These are phyloP conservation scores for Hanleya hanleyi DNA, from an alignment of 2,888 invertebrate genomes.

Conservation along the genomic window DNA sequence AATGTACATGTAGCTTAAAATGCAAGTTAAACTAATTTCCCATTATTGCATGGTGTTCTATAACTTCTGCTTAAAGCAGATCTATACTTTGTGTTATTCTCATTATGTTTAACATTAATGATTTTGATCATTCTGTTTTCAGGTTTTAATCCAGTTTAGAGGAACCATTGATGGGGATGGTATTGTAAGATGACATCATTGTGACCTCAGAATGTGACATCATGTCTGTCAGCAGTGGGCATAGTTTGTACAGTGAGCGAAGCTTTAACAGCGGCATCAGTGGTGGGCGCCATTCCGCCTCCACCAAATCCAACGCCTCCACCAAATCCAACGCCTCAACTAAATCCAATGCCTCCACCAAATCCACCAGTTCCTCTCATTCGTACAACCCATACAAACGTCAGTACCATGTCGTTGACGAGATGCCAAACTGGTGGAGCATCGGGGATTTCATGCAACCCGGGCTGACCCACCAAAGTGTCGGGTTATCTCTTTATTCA, in stretches of 20 bases:
- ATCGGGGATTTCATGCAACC: slow-evolving; percentile 53
- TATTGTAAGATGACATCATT: too few species aligned
- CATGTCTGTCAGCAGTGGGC: background rate
- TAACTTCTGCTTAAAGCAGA: too few species aligned
- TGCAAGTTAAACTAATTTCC: too few species aligned
- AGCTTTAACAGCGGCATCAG: slow-evolving; percentile 20
- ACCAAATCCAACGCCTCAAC: background rate
- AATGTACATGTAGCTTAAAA: too few species aligned
- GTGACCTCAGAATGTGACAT: too few species aligned
- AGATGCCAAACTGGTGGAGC: slow-evolving; percentile 54
- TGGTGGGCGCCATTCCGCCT: slow-evolving; percentile 32
- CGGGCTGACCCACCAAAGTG: slow-evolving; percentile 50
- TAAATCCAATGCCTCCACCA: slow-evolving; percentile 40
- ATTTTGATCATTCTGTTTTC: too few species aligned
- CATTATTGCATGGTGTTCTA: too few species aligned
- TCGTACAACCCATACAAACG: slow-evolving; percentile 2
- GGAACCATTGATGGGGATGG: too few species aligned
- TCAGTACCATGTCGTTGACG: slow-evolving; percentile 48
- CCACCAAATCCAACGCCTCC: slow-evolving; percentile 30
- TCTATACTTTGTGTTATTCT: too few species aligned
- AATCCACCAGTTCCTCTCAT: slow-evolving; percentile 10
- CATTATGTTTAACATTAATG: too few species aligned
- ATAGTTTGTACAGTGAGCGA: background rate
- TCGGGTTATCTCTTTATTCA: slow-evolving; percentile 37
- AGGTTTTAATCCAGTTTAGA: too few species aligned